Percentiles rank a stretch among this genome's conserved stretches.
These are phyloP conservation scores for Sterrhoptilus dennistouni DNA, from an alignment of 2,113 vertebrate genomes.

Conservation along the genomic window DNA sequence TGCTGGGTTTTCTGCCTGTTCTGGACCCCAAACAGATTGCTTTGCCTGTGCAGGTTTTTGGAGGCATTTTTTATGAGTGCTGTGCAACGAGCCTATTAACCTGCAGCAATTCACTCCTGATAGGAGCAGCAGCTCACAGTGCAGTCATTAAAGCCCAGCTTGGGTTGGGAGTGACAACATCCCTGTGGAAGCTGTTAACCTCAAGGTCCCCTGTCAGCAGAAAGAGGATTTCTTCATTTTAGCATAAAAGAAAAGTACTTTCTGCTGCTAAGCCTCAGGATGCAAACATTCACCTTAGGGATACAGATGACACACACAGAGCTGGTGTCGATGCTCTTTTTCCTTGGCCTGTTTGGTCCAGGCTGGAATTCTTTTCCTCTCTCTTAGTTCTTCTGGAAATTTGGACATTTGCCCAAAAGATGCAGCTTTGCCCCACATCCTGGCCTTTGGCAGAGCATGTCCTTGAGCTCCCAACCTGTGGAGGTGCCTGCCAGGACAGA, in stretches of 20 bases:
- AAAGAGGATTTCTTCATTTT: background rate
- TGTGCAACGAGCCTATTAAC: background rate
- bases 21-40: background rate
- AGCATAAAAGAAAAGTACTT: background rate
- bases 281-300: background rate
- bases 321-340: background rate
- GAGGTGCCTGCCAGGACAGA: background rate
- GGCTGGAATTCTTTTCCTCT: background rate
- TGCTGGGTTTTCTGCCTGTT: background rate
- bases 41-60: background rate
- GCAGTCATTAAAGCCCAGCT: background rate
- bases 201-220: background rate
- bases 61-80: background rate
- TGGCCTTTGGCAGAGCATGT: too few species aligned
- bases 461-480: background rate
- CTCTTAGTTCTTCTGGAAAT: background rate
- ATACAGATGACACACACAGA: background rate
- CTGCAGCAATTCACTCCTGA: background rate
- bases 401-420: background rate
- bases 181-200: background rate
- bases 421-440: background rate
- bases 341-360: background rate
- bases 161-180: background rate
- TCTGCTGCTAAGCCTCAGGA: background rate
- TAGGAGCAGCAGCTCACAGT: background rate